These are phyloP conservation scores for Heteromormyrus szaboi DNA, from an alignment of 2,797 vertebrate genomes.

Conservation along the genomic window DNA sequence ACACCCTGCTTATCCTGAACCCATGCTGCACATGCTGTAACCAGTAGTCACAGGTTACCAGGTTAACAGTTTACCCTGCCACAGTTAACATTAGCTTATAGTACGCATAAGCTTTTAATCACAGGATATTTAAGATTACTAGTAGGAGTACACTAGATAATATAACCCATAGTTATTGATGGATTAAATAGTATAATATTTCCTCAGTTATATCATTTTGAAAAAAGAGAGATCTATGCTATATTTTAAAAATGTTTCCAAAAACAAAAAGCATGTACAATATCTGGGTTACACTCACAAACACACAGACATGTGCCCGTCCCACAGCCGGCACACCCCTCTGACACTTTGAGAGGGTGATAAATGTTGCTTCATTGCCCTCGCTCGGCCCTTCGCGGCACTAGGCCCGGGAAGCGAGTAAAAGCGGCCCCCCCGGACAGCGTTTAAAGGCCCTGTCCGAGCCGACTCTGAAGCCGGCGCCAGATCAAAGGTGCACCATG, in stretches of 20 bases:
- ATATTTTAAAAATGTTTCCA: not conserved
- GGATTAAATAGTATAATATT: not conserved
- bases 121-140: not conserved
- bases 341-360: slow-evolving; percentile 11
- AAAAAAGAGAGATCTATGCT: not conserved
- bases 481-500: slow-evolving; percentile 15
- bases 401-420: not conserved
- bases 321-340: not conserved
- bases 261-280: not conserved
- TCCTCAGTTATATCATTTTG: not conserved
- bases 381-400: not conserved
- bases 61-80: not conserved
- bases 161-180: not conserved
- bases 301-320: not conserved
- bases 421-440: not conserved
- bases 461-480: not conserved
- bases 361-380: slow-evolving; percentile 13
- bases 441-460: slow-evolving; percentile 10
- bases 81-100: not conserved
- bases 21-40: not conserved
- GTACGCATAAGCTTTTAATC: not conserved
- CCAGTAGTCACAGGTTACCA: not conserved
- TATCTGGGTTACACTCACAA: not conserved
- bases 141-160: not conserved
- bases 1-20: not conserved